phyloP scores from a whole-genome alignment of 2,797 vertebrate genomes.

The Hippoglossus hippoglossus region DNA sequence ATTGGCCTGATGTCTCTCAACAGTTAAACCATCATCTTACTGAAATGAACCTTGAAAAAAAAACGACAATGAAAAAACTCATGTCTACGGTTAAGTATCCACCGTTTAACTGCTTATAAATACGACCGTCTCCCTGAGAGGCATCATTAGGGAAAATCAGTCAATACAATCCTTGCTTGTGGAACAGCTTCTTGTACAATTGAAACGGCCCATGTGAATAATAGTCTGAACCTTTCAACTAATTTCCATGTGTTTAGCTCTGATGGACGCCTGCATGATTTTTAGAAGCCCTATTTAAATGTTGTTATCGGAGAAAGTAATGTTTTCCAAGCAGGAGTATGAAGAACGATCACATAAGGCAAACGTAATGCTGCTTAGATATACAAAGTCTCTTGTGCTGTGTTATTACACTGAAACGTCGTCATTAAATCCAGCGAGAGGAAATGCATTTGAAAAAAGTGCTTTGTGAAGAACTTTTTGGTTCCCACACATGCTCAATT shows the following conservation, averaged over 20 bases:
- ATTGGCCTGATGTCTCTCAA: conserved; percentile 75
- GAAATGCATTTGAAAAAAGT: conserved; percentile 60
- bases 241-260: conserved; percentile 53
- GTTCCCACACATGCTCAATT: conserved; percentile 69
- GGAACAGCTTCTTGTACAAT: conserved; percentile 52
- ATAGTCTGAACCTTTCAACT: conserved; percentile 58
- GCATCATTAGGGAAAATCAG: conserved; percentile 81
- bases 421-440: conserved; percentile 63
- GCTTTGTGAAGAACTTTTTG: conserved; percentile 47
- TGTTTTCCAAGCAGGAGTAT: conserved; percentile 53
- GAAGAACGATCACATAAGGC: conserved; percentile 55
- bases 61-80: conserved; percentile 14
- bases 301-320: conserved; percentile 62
- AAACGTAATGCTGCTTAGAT: conserved; percentile 52
- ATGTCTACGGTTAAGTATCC: conserved; percentile 70
- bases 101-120: conserved; percentile 75
- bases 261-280: conserved; percentile 51
- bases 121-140: conserved; percentile 73
- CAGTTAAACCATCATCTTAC: conserved; percentile 79
- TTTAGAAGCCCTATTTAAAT: conserved; percentile 59
- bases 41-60: conserved; percentile 82
- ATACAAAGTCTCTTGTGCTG: conserved; percentile 49
- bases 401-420: conserved; percentile 56
- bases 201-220: conserved; percentile 68
- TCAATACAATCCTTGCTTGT: conserved; percentile 78